Percentiles rank a stretch among this genome's conserved stretches.
Conservation (phyloP, 2,113 vertebrate species). For the Probosciger aterrimus region DNA sequence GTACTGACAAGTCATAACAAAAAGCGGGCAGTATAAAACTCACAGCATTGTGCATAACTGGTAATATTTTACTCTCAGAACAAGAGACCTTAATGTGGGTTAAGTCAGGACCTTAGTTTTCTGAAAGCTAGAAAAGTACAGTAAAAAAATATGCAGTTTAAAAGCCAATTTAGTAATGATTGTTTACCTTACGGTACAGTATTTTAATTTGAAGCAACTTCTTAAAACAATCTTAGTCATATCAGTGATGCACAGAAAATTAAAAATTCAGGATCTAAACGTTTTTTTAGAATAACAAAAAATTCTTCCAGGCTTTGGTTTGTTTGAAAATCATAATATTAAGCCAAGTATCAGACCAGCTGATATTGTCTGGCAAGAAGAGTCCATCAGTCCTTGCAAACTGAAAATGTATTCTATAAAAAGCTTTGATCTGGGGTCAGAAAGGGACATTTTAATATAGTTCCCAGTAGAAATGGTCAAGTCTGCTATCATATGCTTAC, state of each 20-base stretch:
- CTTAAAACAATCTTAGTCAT: not conserved
- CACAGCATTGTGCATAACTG: not conserved
- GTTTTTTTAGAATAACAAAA: not conserved
- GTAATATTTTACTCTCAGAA: not conserved
- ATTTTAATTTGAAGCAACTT: not conserved
- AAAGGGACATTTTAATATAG: not conserved
- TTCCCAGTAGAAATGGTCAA: not conserved
- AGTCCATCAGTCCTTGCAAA: not conserved
- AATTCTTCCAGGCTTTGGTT: not conserved
- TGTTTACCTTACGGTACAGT: not conserved
- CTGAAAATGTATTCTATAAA: not conserved
- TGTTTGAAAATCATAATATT: not conserved
- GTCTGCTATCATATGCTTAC: not conserved
- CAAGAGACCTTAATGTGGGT: not conserved
- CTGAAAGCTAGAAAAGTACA: not conserved
- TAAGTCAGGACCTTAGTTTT: not conserved
- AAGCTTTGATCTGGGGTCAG: not conserved
- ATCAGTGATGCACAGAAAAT: not conserved
- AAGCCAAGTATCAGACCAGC: not conserved
- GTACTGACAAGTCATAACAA: not conserved
- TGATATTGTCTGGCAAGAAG: not conserved
- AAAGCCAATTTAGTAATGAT: not conserved
- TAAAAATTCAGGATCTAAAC: not conserved
- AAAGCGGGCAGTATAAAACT: not conserved
- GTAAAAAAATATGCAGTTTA: not conserved